phyloP scores from a whole-genome alignment of 1,140 invertebrate species.

The Zaprionus ornatus region DNA sequence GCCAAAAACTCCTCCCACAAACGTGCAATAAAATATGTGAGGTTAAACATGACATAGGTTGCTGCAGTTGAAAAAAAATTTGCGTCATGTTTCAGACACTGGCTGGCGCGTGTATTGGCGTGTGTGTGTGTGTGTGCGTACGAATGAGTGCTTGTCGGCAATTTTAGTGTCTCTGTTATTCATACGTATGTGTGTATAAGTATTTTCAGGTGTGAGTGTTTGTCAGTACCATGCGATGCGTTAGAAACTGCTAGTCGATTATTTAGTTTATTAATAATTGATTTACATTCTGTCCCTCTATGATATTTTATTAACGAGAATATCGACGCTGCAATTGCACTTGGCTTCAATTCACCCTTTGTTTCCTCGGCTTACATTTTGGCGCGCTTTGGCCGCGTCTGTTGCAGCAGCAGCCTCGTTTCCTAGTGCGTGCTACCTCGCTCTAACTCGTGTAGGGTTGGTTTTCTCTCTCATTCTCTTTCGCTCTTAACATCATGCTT shows the following conservation, averaged over 20 bases:
- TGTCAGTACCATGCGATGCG: background rate
- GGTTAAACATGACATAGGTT: conserved; percentile 54
- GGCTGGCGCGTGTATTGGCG: conserved; percentile 58
- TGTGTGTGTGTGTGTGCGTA: background rate
- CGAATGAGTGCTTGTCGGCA: background rate
- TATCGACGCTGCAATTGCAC: conserved; percentile 8
- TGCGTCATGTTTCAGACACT: conserved; percentile 64
- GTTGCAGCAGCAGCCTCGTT: conserved; percentile 14
- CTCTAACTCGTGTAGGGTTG: conserved; percentile 16
- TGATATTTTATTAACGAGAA: conserved; percentile 19
- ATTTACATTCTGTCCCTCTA: background rate
- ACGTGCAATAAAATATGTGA: conserved; percentile 39
- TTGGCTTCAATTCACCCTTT: background rate
- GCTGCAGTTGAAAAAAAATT: conserved; percentile 46
- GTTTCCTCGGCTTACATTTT: conserved; percentile 32
- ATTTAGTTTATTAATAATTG: conserved; percentile 37
- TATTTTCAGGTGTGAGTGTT: conserved; percentile 1
- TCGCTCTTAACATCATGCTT: background rate
- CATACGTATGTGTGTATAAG: background rate
- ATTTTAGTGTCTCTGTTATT: background rate
- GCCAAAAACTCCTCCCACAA: background rate
- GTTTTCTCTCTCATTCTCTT: background rate
- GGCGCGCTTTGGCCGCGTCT: conserved; percentile 52
- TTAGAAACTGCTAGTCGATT: conserved; percentile 24
- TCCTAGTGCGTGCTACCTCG: conserved; percentile 2